These are phyloP conservation scores for Nephrotoma flavescens DNA, from an alignment of 2,888 invertebrate genomes.

Conservation along the genomic window DNA sequence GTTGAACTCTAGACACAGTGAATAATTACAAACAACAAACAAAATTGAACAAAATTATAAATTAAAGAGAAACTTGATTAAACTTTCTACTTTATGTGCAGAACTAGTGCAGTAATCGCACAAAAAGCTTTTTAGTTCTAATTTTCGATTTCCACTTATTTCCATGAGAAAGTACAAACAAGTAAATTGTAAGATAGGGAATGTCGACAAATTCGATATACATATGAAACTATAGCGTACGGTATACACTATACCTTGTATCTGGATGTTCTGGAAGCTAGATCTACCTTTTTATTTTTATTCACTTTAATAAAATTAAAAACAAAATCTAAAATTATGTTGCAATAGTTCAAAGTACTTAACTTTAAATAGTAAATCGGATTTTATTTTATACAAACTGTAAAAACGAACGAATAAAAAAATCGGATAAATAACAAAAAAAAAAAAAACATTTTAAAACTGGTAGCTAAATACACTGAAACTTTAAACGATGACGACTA, in stretches of 20 bases:
- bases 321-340: slow-evolving; percentile 4
- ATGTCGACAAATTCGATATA: background rate
- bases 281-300: background rate
- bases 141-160: background rate
- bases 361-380: slow-evolving; percentile 3
- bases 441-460: background rate
- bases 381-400: background rate
- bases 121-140: background rate
- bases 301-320: slow-evolving; percentile 2
- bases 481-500: background rate
- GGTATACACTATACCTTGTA: background rate
- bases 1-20: too few species aligned
- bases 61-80: background rate
- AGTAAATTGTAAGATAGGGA: background rate
- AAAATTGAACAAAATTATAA: too few species aligned
- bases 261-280: background rate
- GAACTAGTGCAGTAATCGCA: background rate
- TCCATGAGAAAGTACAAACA: background rate
- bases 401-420: background rate
- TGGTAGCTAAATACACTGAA: background rate
- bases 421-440: background rate
- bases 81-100: background rate
- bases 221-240: background rate
- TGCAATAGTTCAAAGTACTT: slow-evolving; percentile 4
- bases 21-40: too few species aligned